Evolutionary conservation across 2,797 vertebrate genomes (phyloP).

Genomic region (Pterois miles): DNA sequence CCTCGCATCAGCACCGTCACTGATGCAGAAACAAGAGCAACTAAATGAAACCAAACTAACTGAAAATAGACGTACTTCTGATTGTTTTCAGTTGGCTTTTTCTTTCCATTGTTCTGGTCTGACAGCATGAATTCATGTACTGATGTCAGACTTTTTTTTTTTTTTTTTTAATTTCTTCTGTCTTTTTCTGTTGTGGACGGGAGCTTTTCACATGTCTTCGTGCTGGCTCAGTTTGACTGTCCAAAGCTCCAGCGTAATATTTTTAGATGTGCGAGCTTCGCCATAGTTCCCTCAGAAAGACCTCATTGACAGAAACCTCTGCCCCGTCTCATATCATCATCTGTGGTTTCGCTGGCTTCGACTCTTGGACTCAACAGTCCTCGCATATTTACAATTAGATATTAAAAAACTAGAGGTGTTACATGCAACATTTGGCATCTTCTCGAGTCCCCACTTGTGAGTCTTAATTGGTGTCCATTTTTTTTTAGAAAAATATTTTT

Average conservation of each 20-base stretch:
- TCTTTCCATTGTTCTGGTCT: slow-evolving; percentile 62
- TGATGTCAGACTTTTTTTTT: slow-evolving; percentile 19
- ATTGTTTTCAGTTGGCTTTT: slow-evolving; percentile 76
- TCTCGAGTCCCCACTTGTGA: slow-evolving; percentile 67
- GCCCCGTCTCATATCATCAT: slow-evolving; percentile 1
- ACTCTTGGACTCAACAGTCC: slow-evolving; percentile 38
- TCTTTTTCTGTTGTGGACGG: slow-evolving; percentile 14
- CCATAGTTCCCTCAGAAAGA: slow-evolving; percentile 17
- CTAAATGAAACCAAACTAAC: slow-evolving; percentile 51
- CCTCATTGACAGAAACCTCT: background rate
- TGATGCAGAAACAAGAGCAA: slow-evolving; percentile 31
- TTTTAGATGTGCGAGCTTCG: slow-evolving; percentile 14
- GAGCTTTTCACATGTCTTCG: background rate
- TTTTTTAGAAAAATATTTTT: slow-evolving; percentile 83
- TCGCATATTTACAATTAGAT: slow-evolving; percentile 67
- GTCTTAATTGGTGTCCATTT: slow-evolving; percentile 67
- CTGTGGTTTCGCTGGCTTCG: slow-evolving; percentile 45
- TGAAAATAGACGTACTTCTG: slow-evolving; percentile 56
- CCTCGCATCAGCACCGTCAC: slow-evolving; percentile 24
- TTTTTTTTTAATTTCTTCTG: background rate
- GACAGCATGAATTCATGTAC: slow-evolving; percentile 44
- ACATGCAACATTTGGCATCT: slow-evolving; percentile 87
- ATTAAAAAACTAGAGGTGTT: slow-evolving; percentile 82
- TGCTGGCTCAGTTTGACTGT: slow-evolving; percentile 10
- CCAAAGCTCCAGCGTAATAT: slow-evolving; percentile 23